These are phyloP conservation scores for Erpornis zantholeuca DNA, from an alignment of 2,113 vertebrate genomes.

Conservation along the genomic window DNA sequence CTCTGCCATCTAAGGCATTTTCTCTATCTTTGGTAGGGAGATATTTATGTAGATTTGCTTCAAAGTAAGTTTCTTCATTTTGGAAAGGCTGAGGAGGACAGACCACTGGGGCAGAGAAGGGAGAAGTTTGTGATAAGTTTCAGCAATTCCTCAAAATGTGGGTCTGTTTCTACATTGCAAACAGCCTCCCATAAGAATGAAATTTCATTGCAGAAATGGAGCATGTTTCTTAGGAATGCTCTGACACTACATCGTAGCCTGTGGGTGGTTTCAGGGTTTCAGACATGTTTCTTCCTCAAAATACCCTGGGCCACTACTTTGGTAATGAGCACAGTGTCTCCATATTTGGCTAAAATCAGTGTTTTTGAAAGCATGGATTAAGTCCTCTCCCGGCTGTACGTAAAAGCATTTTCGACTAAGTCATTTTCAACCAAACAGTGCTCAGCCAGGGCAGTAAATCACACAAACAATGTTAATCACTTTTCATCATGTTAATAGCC, in stretches of 20 bases:
- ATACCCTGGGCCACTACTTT: neutral
- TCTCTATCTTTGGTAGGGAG: neutral
- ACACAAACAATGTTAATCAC: conserved; percentile 55
- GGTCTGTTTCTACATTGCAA: neutral
- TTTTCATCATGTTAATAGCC: conserved; percentile 5
- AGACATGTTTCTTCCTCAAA: neutral
- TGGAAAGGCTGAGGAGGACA: neutral
- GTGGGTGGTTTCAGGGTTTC: neutral
- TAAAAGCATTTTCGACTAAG: conserved; percentile 28
- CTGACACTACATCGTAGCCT: neutral
- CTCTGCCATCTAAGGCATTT: neutral
- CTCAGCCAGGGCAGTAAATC: conserved; percentile 31
- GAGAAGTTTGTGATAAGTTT: neutral
- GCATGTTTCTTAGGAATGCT: neutral
- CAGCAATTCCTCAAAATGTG: neutral
- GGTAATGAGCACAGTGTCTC: neutral
- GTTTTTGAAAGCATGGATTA: conserved; percentile 11
- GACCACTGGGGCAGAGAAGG: fast-evolving
- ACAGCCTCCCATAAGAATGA: neutral
- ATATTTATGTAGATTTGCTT: neutral
- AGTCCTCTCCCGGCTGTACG: neutral
- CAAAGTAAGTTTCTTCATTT: neutral
- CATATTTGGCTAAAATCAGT: conserved; percentile 1
- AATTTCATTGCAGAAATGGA: neutral
- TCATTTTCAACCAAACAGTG: conserved; percentile 22